Evolutionary conservation across 2,888 invertebrate genomes (phyloP).

Genomic region (Lamellibrachia satsuma): DNA sequence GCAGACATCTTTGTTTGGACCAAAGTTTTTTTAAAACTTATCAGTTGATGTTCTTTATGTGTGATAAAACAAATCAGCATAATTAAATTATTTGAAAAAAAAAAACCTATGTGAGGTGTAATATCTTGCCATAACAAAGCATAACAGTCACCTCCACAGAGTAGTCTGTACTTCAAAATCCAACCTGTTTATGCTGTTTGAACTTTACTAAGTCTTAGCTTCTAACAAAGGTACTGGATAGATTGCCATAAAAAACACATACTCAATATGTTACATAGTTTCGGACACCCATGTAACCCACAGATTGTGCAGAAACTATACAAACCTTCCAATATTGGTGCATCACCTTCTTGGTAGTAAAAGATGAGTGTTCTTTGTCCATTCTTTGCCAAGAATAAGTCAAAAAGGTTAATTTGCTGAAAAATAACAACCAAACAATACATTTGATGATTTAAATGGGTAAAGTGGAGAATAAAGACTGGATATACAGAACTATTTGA

Average conservation of each 20-base stretch:
- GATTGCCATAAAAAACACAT: background rate
- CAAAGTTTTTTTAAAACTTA: no score
- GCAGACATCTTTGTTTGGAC: no score
- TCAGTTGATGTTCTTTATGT: no score
- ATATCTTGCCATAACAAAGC: no score
- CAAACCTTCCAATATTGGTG: conserved; percentile 71
- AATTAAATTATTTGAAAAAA: no score
- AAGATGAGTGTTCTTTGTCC: conserved; percentile 75
- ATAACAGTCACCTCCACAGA: no score
- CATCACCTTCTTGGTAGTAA: conserved; percentile 75
- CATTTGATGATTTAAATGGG: background rate
- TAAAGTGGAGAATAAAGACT: background rate
- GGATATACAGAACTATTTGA: background rate
- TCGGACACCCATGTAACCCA: background rate
- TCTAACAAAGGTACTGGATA: no score
- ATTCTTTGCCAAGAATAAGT: conserved; percentile 71
- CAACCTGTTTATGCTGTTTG: no score
- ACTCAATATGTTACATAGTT: background rate
- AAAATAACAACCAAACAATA: conserved; percentile 19
- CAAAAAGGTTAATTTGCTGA: conserved; percentile 50
- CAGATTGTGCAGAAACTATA: background rate
- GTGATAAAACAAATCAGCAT: no score
- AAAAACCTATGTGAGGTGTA: no score
- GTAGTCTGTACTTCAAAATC: no score
- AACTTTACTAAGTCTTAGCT: no score